phyloP scores from a whole-genome alignment of 2,797 vertebrate species.

The Eutrigla gurnardus region DNA sequence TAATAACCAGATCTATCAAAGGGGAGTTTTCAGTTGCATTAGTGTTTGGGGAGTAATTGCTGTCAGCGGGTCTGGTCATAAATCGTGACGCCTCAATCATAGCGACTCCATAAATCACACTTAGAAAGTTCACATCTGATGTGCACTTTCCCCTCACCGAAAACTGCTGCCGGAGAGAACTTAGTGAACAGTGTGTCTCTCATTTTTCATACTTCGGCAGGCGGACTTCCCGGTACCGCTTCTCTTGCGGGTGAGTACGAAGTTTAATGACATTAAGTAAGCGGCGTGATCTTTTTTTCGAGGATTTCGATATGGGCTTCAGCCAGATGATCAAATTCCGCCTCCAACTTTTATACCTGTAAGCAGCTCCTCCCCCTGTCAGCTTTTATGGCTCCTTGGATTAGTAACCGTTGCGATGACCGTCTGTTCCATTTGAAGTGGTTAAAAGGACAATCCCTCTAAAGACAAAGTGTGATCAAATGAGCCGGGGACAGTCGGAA shows the following conservation, averaged over 20 bases:
- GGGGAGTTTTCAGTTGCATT: slow-evolving; percentile 72
- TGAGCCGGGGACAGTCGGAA: background rate
- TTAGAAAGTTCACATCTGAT: slow-evolving; percentile 77
- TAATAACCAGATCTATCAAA: slow-evolving; percentile 87
- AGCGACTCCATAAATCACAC: slow-evolving; percentile 80
- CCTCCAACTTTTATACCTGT: slow-evolving; percentile 32
- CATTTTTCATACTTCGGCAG: slow-evolving; percentile 47
- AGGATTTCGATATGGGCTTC: background rate
- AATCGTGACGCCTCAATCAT: slow-evolving; percentile 80
- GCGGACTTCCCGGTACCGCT: slow-evolving; percentile 19
- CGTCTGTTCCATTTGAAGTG: background rate
- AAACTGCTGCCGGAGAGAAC: slow-evolving; percentile 45
- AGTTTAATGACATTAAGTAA: slow-evolving; percentile 47
- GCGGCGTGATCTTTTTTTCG: slow-evolving; percentile 10
- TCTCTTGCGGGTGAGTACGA: slow-evolving; percentile 15
- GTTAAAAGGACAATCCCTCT: background rate
- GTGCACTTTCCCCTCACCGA: slow-evolving; percentile 40
- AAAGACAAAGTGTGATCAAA: background rate
- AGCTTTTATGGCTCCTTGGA: slow-evolving; percentile 28
- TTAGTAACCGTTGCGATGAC: slow-evolving; percentile 10
- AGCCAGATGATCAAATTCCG: slow-evolving; percentile 49
- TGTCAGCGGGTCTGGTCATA: slow-evolving; percentile 77
- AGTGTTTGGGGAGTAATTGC: slow-evolving; percentile 83
- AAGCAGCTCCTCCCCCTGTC: slow-evolving; percentile 27
- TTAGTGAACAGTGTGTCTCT: slow-evolving; percentile 24